Evolutionary conservation across 92 coral and sea anemone species (phyloP), one percentile per base, ranked within the genome.

Genomic region (Phymanthus crucifer): DNA sequence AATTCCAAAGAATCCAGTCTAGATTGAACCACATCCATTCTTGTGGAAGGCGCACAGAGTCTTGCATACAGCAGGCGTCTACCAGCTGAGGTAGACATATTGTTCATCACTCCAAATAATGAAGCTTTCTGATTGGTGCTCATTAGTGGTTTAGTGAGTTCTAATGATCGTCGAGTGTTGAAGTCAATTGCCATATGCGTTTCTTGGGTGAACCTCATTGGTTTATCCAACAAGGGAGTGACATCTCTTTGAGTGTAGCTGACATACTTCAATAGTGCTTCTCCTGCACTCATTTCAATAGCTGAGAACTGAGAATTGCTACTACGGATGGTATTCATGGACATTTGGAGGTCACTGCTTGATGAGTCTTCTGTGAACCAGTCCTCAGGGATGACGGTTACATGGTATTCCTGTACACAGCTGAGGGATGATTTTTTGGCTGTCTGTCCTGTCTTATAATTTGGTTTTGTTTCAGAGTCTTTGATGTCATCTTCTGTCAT

Each of bases 121-220:
- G 97, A 90, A 32, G 97, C 97, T 79, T 90, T 92, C 84, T 84
- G 86, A 58, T 90, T 91, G 11, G 87, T 69, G 61, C 88, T 83
- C 81, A 92, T 83, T 12, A 92, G 78, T 24, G 97, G 94, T 37
- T 72, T 87, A 12, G 97, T 90, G 8, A 92, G 88, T 69, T 92
- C 97, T 45, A 92, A 78, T 2, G 93, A 81, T 34, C 89, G 72
- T 72, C 97, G 78, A 3, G 97, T 92, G 47, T 87, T 90, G 23
- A 93, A 83, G 23, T 92, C 97, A 33, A 92, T 92, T 5, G 97
- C 92, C 97, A 92, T 90, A 83, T 92, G 94, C 6, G 91, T 92
- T 35, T 84, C 90, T 37, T 84, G 91, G 33, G 89, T 91, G 75
- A 86, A 92, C 73, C 83, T 82, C 31, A 87, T 77, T 9, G 97